Evolutionary conservation across 92 coral and sea anemone genomes (phyloP).

Genomic region (Diadumene lineata): DNA sequence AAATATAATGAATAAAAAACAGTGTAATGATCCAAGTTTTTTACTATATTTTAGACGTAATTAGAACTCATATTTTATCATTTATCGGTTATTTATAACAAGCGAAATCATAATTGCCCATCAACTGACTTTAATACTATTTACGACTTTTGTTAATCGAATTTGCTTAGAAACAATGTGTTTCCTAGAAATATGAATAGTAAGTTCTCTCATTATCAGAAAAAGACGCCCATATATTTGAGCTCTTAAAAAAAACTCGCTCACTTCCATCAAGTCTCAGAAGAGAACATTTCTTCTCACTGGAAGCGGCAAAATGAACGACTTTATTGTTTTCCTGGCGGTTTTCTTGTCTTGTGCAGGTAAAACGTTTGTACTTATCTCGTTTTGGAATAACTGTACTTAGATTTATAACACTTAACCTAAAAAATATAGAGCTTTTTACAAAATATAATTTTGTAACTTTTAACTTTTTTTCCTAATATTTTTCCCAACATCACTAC

Average conservation of each 20-base stretch:
- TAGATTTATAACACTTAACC: neutral
- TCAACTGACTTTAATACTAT: neutral
- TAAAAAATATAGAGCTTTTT: neutral
- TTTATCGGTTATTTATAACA: neutral
- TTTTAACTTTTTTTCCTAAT: neutral
- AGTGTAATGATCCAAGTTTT: too few species aligned
- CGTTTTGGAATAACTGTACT: neutral
- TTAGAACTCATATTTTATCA: neutral
- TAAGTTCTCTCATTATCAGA: neutral
- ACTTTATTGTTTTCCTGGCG: neutral
- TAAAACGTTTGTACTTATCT: neutral
- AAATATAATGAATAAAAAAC: too few species aligned
- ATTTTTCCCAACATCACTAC: neutral
- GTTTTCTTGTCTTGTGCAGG: conserved; percentile 2
- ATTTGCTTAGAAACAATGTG: neutral
- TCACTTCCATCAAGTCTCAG: too few species aligned
- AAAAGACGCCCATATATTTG: neutral
- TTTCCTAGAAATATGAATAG: neutral
- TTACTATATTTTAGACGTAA: too few species aligned
- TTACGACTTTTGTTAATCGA: neutral
- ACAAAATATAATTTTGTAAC: too few species aligned
- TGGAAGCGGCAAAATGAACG: neutral
- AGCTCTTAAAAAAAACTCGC: too few species aligned
- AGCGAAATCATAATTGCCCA: neutral
- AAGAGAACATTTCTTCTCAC: too few species aligned